phyloP scores from a whole-genome alignment of 2,888 invertebrate species.

The Galerucella calmariensis region DNA sequence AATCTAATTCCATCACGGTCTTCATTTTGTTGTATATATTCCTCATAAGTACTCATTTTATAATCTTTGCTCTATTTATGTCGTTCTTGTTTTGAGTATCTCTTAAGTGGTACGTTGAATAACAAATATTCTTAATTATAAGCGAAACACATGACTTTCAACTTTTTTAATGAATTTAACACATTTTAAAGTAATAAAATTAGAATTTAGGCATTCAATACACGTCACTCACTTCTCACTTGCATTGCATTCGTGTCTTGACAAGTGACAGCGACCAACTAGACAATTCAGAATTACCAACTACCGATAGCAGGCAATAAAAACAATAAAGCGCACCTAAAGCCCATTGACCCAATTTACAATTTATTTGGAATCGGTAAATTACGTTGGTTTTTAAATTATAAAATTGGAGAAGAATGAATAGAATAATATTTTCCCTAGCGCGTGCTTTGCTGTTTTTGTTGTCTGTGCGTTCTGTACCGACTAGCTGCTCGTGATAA shows the following conservation, averaged over 20 bases:
- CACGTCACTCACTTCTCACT: constrained; percentile 1
- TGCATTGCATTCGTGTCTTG: constrained; percentile 7
- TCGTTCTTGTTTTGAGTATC: not conserved
- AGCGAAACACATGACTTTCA: not conserved
- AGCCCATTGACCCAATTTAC: no score
- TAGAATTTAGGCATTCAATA: constrained; percentile 5
- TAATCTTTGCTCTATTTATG: not conserved
- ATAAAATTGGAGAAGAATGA: no score
- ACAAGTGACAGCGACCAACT: constrained; percentile 1
- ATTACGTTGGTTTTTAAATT: no score
- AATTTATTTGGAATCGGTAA: no score
- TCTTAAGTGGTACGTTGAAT: not conserved
- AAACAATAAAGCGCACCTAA: no score
- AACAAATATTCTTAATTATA: not conserved
- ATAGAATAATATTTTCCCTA: no score
- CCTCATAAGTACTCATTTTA: constrained; percentile 88
- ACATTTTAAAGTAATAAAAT: not conserved
- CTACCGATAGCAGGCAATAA: not conserved
- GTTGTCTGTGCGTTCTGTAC: no score
- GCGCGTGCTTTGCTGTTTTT: no score
- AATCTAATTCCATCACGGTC: constrained; percentile 96
- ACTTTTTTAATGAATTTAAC: not conserved
- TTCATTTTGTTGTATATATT: constrained; percentile 98
- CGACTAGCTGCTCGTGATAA: no score
- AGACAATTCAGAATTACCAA: not conserved